These are phyloP conservation scores for Trichogramma evanescens DNA, from an alignment of 2,888 invertebrate species.

Conservation along the genomic window DNA sequence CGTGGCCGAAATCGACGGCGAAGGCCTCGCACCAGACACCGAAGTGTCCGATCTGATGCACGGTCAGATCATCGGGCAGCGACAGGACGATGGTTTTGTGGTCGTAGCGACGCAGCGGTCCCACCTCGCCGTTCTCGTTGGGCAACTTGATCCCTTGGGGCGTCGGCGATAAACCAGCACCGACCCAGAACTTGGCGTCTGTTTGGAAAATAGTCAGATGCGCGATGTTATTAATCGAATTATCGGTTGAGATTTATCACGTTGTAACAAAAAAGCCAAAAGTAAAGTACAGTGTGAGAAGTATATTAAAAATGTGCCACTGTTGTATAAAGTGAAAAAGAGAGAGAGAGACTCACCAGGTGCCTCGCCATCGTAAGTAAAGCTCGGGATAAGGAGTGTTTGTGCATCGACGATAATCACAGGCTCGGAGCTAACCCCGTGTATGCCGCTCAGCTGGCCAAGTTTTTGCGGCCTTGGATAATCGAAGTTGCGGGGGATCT, in stretches of 20 bases:
- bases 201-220: constrained; percentile 24
- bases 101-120: constrained; percentile 72
- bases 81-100: constrained; percentile 84
- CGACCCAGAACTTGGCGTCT: constrained; percentile 95
- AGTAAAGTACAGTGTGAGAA: no score
- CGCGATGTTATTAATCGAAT: background rate
- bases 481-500: constrained; percentile 69
- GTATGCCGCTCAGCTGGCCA: constrained; percentile 68
- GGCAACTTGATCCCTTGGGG: constrained; percentile 79
- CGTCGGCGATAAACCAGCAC: constrained; percentile 71
- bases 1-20: constrained; percentile 87
- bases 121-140: constrained; percentile 83
- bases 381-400: constrained; percentile 81
- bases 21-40: constrained; percentile 91
- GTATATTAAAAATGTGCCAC: no score
- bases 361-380: constrained; percentile 87
- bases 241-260: no score
- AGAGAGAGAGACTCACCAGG: constrained; percentile 59
- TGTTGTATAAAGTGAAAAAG: no score
- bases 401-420: constrained; percentile 89
- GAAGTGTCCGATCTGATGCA: constrained; percentile 89
- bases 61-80: constrained; percentile 79
- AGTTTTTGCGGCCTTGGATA: constrained; percentile 80
- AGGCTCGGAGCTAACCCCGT: constrained; percentile 77
- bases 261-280: no score